Evolutionary conservation across 2,888 invertebrate genomes (phyloP), one percentile per base, ranked within the genome.

Genomic region (Hermaeophaga mercurialis): DNA sequence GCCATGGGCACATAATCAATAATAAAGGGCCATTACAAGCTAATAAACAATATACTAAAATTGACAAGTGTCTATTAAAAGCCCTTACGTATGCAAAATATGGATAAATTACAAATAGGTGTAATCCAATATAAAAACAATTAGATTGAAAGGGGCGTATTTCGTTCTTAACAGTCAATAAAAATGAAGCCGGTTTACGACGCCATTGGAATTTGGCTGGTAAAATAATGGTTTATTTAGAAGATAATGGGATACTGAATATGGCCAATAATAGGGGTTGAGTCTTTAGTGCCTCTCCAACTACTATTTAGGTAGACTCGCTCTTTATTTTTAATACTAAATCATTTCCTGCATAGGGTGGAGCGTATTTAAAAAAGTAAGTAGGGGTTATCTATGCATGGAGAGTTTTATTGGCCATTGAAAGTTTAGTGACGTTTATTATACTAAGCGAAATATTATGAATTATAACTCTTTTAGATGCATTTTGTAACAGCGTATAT

Each of bases 191-290:
- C n/a, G n/a, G n/a, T n/a, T n/a, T n/a, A n/a, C n/a, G n/a, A n/a
- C n/a, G n/a, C n/a, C n/a, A n/a, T n/a, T n/a, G n/a, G n/a, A n/a
- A n/a, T n/a, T n/a, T n/a, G n/a, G n/a, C n/a, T n/a, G n/a, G n/a
- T 22, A 22, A 3, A 22, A 56, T 45, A 50, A 56, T 39, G 19
- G 55, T n/a, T 34, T 18, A 17, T 50, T 50, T 33, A 45, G 39
- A 46, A 39, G 11, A 56, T 56, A 56, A 56, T 50, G 50, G 56
- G 31, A 31, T 46, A 39, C 46, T 56, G 46, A 50, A 56, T 50
- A 56, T 50, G 39, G n/a, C 56, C 50, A 46, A 50, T 45, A 50
- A 46, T 46, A 36, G 44, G 31, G 46, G 56, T 34, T 26, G 33
- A 18, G 36, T 44, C 22, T 39, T 56, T 38, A 33, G 17, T 19